Percentiles rank a stretch among this genome's conserved stretches.
Evolutionary conservation across 2,888 invertebrate species (phyloP).

Genomic region (Auanema sp.): DNA sequence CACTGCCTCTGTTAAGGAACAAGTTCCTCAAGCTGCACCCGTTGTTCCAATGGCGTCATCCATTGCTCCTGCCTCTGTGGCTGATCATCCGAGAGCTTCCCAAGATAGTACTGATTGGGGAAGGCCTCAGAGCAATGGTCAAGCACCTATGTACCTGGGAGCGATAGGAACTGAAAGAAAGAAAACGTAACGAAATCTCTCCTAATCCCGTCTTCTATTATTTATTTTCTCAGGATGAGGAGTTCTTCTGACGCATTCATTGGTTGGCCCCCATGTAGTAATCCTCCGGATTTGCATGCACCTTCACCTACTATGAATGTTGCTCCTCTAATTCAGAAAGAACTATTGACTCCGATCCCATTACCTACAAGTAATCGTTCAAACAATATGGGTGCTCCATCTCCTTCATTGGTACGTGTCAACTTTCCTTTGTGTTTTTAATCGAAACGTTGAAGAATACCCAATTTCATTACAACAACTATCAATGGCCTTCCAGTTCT

Average conservation of each 20-base stretch:
- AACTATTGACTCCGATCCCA: background rate
- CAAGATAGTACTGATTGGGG: slow-evolving; percentile 11
- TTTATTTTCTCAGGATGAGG: background rate
- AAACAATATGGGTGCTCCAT: background rate
- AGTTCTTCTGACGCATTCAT: slow-evolving; percentile 20
- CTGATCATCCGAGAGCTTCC: background rate
- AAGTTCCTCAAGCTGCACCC: background rate
- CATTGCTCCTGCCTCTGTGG: background rate
- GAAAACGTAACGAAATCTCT: slow-evolving; percentile 20
- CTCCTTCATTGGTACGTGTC: background rate
- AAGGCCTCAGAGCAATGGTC: slow-evolving; percentile 6
- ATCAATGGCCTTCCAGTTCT: slow-evolving; percentile 15
- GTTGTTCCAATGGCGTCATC: background rate
- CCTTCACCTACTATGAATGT: slow-evolving; percentile 24
- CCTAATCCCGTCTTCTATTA: background rate
- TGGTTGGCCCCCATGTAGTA: slow-evolving; percentile 47
- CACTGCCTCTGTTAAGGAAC: slow-evolving; percentile 15
- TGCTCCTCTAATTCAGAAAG: slow-evolving; percentile 3
- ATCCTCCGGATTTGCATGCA: slow-evolving; percentile 44
- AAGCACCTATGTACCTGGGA: slow-evolving; percentile 21
- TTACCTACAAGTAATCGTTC: background rate
- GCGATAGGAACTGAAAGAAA: slow-evolving; percentile 48
- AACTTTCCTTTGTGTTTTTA: background rate
- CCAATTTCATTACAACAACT: slow-evolving; percentile 20
- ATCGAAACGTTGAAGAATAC: too few species aligned